These are phyloP conservation scores for Mactromeris polynyma DNA, from an alignment of 2,888 invertebrate species.

Conservation along the genomic window DNA sequence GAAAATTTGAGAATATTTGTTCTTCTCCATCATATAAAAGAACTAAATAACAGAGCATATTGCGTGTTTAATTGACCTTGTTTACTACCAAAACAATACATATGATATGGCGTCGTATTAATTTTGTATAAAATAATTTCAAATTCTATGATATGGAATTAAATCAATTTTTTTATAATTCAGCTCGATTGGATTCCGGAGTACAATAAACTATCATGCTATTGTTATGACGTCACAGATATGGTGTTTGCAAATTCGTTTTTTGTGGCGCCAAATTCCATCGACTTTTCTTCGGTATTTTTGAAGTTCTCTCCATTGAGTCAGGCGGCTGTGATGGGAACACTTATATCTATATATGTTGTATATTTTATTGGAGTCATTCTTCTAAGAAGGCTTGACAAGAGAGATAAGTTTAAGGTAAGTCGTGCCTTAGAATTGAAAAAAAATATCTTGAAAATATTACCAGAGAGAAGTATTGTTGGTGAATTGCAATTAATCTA, in stretches of 20 bases:
- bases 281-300: constrained; percentile 83
- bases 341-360: constrained; percentile 80
- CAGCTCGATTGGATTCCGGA: constrained; percentile 49
- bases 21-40: too few species aligned
- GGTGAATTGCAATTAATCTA: too few species aligned
- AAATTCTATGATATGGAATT: too few species aligned
- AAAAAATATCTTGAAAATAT: too few species aligned
- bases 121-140: neutral
- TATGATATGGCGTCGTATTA: too few species aligned
- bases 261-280: constrained; percentile 84
- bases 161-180: too few species aligned
- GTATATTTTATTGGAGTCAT: constrained; percentile 76
- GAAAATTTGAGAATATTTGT: too few species aligned
- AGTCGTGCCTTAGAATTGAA: too few species aligned
- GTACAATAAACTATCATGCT: constrained; percentile 73
- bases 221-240: constrained; percentile 75
- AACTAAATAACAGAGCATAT: too few species aligned
- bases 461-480: too few species aligned
- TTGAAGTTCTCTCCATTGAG: constrained; percentile 82
- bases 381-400: constrained; percentile 82
- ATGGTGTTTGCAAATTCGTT: constrained; percentile 82
- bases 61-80: too few species aligned
- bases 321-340: constrained; percentile 85
- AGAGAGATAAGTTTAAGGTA: constrained; percentile 73
- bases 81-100: too few species aligned